Conservation (phyloP, 2,888 invertebrate species). For the Odontothrips loti region DNA sequence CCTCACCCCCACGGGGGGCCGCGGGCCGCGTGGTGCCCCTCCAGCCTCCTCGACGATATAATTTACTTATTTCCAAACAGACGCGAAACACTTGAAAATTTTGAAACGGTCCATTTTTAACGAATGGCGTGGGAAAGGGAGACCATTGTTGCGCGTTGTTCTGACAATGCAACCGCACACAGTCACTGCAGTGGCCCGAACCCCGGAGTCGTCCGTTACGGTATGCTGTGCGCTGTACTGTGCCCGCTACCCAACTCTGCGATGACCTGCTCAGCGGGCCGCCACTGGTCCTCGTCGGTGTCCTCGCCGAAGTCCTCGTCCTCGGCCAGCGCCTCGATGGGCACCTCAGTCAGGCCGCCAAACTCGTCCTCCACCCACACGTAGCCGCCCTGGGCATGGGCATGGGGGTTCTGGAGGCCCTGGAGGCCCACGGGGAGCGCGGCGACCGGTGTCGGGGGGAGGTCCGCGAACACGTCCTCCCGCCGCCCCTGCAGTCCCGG, state of each 20-base stretch:
- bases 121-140: neutral
- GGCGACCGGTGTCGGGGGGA: neutral
- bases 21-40: neutral
- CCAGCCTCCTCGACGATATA: neutral
- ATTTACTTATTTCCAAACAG: neutral
- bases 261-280: slow-evolving; percentile 16
- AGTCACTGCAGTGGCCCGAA: neutral
- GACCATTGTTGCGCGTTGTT: neutral
- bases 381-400: neutral
- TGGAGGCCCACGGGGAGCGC: too few relatives aligned
- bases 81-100: neutral
- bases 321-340: neutral
- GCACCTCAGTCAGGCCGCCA: neutral
- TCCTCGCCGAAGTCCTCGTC: neutral
- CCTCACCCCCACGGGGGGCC: neutral
- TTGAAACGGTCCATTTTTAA: neutral
- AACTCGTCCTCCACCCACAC: slow-evolving; percentile 11
- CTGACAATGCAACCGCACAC: neutral
- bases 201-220: neutral
- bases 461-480: neutral
- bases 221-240: neutral
- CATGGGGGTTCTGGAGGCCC: neutral
- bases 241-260: slow-evolving; percentile 11
- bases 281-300: neutral
- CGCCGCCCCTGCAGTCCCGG: neutral